Evolutionary conservation across 2,113 vertebrate species (phyloP).

Genomic region (Corvus moneduloides): DNA sequence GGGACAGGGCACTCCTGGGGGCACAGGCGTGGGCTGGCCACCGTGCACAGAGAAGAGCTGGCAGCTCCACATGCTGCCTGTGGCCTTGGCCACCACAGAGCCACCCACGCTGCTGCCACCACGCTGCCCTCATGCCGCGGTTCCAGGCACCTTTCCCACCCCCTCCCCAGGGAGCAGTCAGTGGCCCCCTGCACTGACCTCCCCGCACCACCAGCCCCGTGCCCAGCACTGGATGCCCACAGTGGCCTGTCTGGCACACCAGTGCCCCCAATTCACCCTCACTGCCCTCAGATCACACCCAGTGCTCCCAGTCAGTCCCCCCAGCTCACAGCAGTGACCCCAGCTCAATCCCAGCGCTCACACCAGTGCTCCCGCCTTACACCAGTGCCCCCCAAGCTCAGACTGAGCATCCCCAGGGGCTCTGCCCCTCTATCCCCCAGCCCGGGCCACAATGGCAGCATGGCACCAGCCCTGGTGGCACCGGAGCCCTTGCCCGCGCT

Average conservation of each 20-base stretch:
- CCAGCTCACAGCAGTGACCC: neutral
- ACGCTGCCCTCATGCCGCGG: neutral
- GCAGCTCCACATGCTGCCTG: accelerated
- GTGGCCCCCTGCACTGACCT: neutral
- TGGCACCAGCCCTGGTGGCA: neutral
- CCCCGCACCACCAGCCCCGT: neutral
- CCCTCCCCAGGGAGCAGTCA: accelerated
- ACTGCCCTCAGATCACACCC: neutral
- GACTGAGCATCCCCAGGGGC: neutral
- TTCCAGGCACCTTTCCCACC: neutral
- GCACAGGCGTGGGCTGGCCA: neutral
- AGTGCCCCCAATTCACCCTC: neutral
- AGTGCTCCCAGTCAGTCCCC: neutral
- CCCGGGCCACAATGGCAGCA: neutral
- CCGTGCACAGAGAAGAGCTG: neutral
- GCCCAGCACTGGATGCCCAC: neutral
- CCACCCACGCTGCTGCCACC: neutral
- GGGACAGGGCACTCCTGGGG: neutral
- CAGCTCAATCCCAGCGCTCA: neutral
- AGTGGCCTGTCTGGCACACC: accelerated
- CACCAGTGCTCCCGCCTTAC: no score
- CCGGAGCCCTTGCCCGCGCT: accelerated
- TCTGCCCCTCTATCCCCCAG: neutral
- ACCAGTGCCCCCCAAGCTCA: neutral
- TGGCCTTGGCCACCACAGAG: neutral